A percentile compares a stretch with the other conserved stretches of the same genome.
Conservation (phyloP, 2,797 vertebrate genomes). For the Podargus strigoides region DNA sequence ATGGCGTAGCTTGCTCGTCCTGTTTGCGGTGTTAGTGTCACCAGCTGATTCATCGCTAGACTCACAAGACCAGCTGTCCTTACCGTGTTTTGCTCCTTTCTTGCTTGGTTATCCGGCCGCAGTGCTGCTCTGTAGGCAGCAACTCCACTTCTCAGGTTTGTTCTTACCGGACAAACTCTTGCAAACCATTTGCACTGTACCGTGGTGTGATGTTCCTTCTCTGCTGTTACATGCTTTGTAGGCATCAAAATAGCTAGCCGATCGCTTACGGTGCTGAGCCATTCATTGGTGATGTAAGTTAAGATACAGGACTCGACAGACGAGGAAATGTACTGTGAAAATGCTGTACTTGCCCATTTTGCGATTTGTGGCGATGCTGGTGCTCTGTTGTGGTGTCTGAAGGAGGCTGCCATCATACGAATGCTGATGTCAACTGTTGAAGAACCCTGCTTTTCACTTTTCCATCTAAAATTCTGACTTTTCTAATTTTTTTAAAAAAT, state of each 20-base stretch:
- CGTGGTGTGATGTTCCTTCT: constrained; percentile 25
- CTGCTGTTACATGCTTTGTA: constrained; percentile 56
- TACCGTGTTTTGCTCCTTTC: neutral
- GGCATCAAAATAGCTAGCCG: constrained; percentile 31
- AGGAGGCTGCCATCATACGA: constrained; percentile 54
- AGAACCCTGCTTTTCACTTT: constrained; percentile 64
- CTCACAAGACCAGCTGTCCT: neutral
- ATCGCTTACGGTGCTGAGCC: constrained; percentile 42
- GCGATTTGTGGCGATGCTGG: constrained; percentile 37
- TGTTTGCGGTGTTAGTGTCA: neutral
- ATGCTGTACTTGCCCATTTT: constrained; percentile 19
- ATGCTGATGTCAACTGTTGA: constrained; percentile 48
- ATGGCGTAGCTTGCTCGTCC: neutral
- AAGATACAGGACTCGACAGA: neutral
- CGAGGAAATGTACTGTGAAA: constrained; percentile 56
- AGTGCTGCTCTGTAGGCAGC: constrained; percentile 7
- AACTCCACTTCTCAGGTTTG: neutral
- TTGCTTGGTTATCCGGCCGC: neutral
- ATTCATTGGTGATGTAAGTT: neutral
- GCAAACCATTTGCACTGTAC: constrained; percentile 28
- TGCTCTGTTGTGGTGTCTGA: constrained; percentile 59
- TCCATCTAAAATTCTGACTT: constrained; percentile 56
- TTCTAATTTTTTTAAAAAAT: neutral
- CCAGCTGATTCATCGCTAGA: neutral
- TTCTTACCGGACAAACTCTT: constrained; percentile 9